Conservation (phyloP, 2,113 vertebrate species). For the Atherinomorus stipes region DNA sequence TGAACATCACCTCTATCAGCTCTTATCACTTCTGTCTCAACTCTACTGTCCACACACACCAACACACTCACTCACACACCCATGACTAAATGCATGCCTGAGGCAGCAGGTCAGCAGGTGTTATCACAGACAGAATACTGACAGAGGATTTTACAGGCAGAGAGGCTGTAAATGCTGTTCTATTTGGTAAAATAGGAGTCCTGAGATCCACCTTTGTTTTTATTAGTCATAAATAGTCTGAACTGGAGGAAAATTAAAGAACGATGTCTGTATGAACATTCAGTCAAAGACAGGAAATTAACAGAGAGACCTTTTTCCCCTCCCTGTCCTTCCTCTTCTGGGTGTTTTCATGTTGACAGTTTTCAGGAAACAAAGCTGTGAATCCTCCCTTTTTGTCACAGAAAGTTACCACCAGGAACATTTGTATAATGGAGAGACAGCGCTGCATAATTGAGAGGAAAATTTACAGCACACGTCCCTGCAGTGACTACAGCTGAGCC, state of each 20-base stretch:
- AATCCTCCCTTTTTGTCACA: constrained; percentile 19
- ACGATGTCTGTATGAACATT: neutral
- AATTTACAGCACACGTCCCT: neutral
- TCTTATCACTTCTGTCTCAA: constrained; percentile 54
- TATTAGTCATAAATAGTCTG: neutral
- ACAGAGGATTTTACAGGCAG: neutral
- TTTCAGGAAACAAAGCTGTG: constrained; percentile 54
- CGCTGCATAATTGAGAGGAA: neutral
- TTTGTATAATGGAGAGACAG: neutral
- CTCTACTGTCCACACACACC: constrained; percentile 8
- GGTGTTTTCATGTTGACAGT: constrained; percentile 52
- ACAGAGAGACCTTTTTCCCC: constrained; percentile 13
- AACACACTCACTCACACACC: constrained; percentile 29
- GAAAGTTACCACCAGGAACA: neutral
- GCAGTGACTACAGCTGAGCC: neutral
- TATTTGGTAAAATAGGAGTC: neutral
- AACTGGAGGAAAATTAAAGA: neutral
- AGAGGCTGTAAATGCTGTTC: neutral
- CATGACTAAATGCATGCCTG: constrained; percentile 49
- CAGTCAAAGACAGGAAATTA: constrained; percentile 45
- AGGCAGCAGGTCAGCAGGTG: constrained; percentile 39
- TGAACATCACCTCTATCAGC: neutral
- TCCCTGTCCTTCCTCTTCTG: constrained; percentile 29
- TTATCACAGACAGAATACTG: neutral
- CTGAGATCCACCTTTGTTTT: neutral